A percentile compares a stretch with the other conserved stretches of the same genome.
Evolutionary conservation across 2,797 vertebrate genomes (phyloP).

Genomic region (Sphenodon punctatus): DNA sequence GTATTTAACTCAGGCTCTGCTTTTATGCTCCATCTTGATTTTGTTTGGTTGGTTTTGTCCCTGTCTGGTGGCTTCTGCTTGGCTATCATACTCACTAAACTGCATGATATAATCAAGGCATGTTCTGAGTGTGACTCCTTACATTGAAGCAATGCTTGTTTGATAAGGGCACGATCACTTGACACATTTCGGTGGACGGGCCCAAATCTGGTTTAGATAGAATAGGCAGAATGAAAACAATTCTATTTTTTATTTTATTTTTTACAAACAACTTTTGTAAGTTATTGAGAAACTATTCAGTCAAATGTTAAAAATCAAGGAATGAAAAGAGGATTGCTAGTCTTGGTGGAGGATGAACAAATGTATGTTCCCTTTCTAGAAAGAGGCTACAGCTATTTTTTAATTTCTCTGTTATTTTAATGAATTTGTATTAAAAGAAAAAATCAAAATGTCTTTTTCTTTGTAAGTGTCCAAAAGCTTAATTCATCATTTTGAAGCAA

Average conservation of each 20-base stretch:
- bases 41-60: neutral
- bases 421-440: neutral
- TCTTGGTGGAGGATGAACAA: neutral
- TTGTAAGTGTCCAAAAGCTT: constrained; percentile 56
- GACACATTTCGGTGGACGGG: neutral
- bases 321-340: neutral
- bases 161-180: neutral
- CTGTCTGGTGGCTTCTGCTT: neutral
- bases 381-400: neutral
- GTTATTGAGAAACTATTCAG: neutral
- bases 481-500: constrained; percentile 62
- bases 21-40: neutral
- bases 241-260: accelerated
- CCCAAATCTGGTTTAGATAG: neutral
- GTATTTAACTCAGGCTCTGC: neutral
- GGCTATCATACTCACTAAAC: accelerated
- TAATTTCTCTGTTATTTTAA: constrained; percentile 48
- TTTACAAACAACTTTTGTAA: accelerated
- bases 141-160: accelerated
- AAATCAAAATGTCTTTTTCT: constrained; percentile 44
- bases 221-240: neutral
- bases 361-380: neutral
- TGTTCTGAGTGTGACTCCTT: neutral
- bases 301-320: neutral
- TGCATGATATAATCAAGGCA: neutral